These are phyloP conservation scores for Zele albiditarsus DNA, from an alignment of 2,888 invertebrate genomes.

Conservation along the genomic window DNA sequence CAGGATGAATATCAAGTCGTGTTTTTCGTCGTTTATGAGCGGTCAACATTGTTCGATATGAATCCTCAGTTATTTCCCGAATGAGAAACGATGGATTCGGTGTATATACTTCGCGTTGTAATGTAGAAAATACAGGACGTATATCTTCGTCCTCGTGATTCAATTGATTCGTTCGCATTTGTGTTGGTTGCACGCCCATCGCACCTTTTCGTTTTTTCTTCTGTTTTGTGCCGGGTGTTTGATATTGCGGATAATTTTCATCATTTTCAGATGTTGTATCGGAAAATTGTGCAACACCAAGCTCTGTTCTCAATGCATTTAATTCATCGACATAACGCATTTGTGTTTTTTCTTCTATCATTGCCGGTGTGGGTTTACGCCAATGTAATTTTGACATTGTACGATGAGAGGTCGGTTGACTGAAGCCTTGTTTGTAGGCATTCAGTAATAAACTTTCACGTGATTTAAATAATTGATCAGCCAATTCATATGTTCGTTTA, in stretches of 20 bases:
- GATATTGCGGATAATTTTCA: conserved; percentile 66
- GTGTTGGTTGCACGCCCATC: conserved; percentile 56
- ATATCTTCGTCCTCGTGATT: conserved; percentile 65
- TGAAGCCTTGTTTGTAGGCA: conserved; percentile 75
- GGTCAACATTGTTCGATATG: conserved; percentile 80
- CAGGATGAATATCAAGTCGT: conserved; percentile 83
- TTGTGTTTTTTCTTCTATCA: conserved; percentile 71
- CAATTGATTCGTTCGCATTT: conserved; percentile 61
- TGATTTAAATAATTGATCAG: conserved; percentile 73
- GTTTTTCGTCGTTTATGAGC: conserved; percentile 83
- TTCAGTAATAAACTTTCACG: conserved; percentile 81
- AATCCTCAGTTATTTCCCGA: conserved; percentile 78
- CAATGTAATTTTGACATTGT: conserved; percentile 71
- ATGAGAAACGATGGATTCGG: conserved; percentile 68
- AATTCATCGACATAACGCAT: conserved; percentile 68
- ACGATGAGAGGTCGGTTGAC: conserved; percentile 71
- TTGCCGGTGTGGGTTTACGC: conserved; percentile 72
- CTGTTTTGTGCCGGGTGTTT: conserved; percentile 58
- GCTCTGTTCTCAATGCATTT: conserved; percentile 64
- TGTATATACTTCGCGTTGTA: conserved; percentile 67
- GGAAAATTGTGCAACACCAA: conserved; percentile 62
- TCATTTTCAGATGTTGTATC: conserved; percentile 69
- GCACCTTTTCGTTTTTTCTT: conserved; percentile 59
- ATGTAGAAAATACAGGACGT: conserved; percentile 69
- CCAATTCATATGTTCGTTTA: conserved; percentile 72